These are phyloP conservation scores for Clarias batrachus DNA, from an alignment of 2,113 vertebrate genomes.

Conservation along the genomic window DNA sequence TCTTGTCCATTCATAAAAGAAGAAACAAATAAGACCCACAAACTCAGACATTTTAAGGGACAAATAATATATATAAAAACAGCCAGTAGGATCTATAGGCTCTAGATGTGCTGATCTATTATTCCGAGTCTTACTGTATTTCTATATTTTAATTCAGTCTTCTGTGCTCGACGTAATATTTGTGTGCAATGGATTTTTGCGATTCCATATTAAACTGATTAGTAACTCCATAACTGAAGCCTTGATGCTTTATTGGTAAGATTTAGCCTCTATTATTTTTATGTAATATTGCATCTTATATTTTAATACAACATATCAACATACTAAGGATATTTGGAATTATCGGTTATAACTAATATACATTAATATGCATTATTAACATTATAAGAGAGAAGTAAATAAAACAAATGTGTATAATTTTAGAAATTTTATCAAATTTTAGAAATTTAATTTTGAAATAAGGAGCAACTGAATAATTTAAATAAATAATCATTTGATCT, in stretches of 20 bases:
- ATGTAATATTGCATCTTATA: neutral
- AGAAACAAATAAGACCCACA: constrained; percentile 2
- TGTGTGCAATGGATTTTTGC: neutral
- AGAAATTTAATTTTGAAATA: neutral
- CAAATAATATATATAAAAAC: neutral
- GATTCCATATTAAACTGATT: neutral
- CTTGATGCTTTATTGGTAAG: neutral
- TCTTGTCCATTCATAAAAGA: neutral
- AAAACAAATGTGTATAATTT: no score
- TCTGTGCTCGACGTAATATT: neutral
- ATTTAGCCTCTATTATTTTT: neutral
- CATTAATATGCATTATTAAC: neutral
- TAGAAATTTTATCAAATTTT: neutral
- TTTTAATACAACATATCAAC: neutral
- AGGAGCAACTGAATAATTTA: no score
- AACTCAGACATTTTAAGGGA: neutral
- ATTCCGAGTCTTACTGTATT: neutral
- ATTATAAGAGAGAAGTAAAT: neutral
- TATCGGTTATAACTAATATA: neutral
- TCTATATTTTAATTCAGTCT: neutral
- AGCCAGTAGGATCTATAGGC: neutral
- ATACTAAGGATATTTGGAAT: neutral
- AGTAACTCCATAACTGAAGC: neutral
- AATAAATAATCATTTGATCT: no score
- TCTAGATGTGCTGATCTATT: neutral